Evolutionary conservation across 2,888 invertebrate species (phyloP).

Genomic region (Fragum whitleyi): DNA sequence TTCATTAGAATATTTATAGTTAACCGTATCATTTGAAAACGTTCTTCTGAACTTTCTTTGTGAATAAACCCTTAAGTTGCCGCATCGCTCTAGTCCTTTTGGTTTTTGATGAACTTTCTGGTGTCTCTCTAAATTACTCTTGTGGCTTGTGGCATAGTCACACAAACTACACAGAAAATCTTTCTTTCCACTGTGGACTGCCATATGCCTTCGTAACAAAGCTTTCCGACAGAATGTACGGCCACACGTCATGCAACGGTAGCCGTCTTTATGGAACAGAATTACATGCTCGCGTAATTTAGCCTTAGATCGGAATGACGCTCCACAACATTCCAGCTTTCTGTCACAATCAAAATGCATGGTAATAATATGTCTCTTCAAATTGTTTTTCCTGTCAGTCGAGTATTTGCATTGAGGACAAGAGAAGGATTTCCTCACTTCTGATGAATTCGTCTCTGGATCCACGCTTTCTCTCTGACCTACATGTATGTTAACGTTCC

Average conservation of each 20-base stretch:
- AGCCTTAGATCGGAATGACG: conserved; percentile 84
- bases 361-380: conserved; percentile 85
- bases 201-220: conserved; percentile 84
- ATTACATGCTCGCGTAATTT: conserved; percentile 84
- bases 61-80: background rate
- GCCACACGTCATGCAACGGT: conserved; percentile 84
- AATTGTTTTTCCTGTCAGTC: conserved; percentile 85
- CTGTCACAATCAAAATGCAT: conserved; percentile 84
- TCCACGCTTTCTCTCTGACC: background rate
- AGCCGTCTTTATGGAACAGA: conserved; percentile 84
- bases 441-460: background rate
- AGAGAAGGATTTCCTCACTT: conserved; percentile 23
- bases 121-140: conserved; percentile 85
- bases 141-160: conserved; percentile 85
- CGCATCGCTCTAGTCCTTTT: background rate
- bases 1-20: background rate
- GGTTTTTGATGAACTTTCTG: conserved; percentile 78
- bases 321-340: conserved; percentile 83
- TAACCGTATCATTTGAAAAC: background rate
- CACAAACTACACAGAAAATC: conserved; percentile 85
- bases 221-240: conserved; percentile 85
- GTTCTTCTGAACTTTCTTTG: conserved; percentile 6
- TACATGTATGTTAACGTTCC: background rate
- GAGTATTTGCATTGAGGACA: conserved; percentile 82
- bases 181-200: conserved; percentile 85